Evolutionary conservation across 2,113 vertebrate species (phyloP).

Genomic region (Eurystomus gularis): DNA sequence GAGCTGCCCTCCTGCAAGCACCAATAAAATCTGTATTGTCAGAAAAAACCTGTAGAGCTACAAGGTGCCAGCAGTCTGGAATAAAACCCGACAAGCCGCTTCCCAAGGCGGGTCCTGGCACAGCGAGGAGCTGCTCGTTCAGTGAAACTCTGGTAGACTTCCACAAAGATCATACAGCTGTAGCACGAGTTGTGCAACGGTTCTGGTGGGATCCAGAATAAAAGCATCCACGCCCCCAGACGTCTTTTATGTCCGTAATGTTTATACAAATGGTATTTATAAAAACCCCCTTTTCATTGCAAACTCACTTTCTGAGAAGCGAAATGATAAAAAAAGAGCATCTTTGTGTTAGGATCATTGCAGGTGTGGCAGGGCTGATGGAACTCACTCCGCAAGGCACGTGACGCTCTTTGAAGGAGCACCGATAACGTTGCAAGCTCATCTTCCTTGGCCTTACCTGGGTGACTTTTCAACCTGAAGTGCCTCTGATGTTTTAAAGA

Average conservation of each 20-base stretch:
- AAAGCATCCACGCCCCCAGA: not conserved
- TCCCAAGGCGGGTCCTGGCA: not conserved
- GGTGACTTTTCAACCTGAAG: not conserved
- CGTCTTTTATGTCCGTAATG: not conserved
- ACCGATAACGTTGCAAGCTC: fast-evolving
- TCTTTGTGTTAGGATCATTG: not conserved
- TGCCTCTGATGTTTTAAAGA: not conserved
- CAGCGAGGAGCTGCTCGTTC: not conserved
- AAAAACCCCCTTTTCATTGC: not conserved
- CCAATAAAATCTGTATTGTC: not conserved
- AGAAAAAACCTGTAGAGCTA: not conserved
- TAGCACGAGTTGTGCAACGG: not conserved
- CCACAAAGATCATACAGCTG: not conserved
- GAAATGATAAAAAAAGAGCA: not conserved
- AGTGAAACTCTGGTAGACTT: fast-evolving
- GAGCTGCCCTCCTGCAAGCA: not conserved
- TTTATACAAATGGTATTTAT: not conserved
- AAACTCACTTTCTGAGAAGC: not conserved
- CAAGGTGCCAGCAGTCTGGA: not conserved
- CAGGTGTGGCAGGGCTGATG: not conserved
- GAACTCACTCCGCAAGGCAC: not conserved
- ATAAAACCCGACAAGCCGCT: not conserved
- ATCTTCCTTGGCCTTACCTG: not conserved
- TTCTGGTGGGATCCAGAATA: not conserved
- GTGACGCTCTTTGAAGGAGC: not conserved